These are phyloP conservation scores for Strigamia maritima DNA, from an alignment of 2,888 invertebrate genomes.

Conservation along the genomic window DNA sequence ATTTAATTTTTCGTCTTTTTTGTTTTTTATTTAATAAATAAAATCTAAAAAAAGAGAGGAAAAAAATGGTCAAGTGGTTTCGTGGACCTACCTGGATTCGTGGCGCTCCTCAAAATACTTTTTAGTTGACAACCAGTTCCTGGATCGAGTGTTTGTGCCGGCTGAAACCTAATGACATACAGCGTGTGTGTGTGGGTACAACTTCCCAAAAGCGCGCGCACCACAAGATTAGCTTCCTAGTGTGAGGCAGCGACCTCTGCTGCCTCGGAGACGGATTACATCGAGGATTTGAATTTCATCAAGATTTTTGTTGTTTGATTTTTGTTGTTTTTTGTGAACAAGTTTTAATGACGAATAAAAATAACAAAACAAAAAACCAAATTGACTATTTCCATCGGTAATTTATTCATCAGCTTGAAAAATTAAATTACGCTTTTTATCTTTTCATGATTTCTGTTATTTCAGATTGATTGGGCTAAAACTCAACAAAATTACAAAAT, in stretches of 20 bases:
- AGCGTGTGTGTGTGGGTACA: constrained; percentile 1
- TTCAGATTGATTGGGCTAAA: no score
- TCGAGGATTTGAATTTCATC: neutral
- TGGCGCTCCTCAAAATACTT: neutral
- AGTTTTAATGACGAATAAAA: neutral
- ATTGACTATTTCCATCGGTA: no score
- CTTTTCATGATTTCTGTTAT: no score
- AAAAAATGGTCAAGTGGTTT: neutral
- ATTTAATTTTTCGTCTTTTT: neutral
- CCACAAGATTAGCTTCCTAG: neutral
- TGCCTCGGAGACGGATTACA: neutral
- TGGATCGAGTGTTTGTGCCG: neutral
- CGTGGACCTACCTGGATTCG: neutral
- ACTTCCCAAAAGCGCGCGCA: constrained; percentile 11
- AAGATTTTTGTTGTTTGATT: neutral
- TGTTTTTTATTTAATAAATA: neutral
- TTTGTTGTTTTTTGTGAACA: neutral
- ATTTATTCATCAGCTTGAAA: no score
- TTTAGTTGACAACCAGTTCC: neutral
- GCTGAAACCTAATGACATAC: neutral
- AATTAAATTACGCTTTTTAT: no score
- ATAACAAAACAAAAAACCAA: no score
- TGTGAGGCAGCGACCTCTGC: neutral
- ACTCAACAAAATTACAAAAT: no score
- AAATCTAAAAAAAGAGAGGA: neutral